These are phyloP conservation scores for Muntiacus muntjak DNA, from an alignment of 2,113 vertebrate species.

Conservation along the genomic window DNA sequence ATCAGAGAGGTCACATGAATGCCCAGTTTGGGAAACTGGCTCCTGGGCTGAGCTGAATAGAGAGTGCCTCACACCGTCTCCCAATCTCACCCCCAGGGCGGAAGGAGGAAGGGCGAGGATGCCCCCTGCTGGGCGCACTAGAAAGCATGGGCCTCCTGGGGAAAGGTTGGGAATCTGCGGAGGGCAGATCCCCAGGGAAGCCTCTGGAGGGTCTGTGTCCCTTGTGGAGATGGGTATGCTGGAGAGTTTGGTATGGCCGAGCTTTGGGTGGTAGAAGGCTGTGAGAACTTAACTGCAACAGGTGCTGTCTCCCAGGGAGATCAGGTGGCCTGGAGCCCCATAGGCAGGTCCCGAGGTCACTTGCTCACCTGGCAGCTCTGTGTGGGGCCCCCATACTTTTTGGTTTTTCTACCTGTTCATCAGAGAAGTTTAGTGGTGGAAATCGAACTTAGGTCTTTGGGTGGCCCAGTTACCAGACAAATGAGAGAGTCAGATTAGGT, in stretches of 20 bases:
- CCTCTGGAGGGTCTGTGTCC: not conserved
- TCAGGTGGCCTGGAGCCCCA: not conserved
- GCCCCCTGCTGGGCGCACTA: conserved; percentile 67
- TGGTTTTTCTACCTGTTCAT: not conserved
- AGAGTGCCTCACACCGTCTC: not conserved
- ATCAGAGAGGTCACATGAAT: not conserved
- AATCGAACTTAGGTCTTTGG: not conserved
- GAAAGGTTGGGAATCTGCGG: not conserved
- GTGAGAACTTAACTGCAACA: not conserved
- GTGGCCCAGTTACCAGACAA: not conserved
- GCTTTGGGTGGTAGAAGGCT: not conserved
- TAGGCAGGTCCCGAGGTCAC: not conserved
- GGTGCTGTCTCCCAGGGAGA: not conserved
- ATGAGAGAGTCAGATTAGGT: not conserved
- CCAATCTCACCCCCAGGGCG: not conserved
- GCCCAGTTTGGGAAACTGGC: not conserved
- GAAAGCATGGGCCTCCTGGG: not conserved
- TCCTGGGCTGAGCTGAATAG: not conserved
- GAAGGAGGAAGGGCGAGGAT: conserved; percentile 62
- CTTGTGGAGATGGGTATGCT: not conserved
- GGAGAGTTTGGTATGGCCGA: not conserved
- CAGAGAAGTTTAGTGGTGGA: not conserved
- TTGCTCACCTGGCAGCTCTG: not conserved
- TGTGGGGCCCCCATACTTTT: not conserved
- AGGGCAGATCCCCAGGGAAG: not conserved